These are phyloP conservation scores for Corythoichthys intestinalis DNA, from an alignment of 2,113 vertebrate species.

Conservation along the genomic window DNA sequence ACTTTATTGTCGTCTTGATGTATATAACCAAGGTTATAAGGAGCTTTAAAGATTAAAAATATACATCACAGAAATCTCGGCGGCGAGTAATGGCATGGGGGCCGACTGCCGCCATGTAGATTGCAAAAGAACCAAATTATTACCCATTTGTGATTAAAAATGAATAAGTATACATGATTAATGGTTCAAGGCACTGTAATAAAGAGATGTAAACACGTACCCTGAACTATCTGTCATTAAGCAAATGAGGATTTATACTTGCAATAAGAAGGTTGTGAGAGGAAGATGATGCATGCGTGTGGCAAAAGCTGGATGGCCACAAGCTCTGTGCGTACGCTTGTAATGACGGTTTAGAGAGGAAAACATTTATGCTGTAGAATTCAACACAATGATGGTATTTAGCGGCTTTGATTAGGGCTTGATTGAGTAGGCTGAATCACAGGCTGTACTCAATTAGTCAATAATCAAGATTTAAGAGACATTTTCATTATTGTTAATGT, in stretches of 20 bases:
- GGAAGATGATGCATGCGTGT: conserved; percentile 32
- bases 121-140: conserved; percentile 48
- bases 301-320: not conserved
- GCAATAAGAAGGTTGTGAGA: conserved; percentile 57
- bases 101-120: conserved; percentile 50
- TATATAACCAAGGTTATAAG: conserved; percentile 45
- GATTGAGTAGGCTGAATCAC: not conserved
- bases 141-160: conserved; percentile 53
- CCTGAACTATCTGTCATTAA: conserved; percentile 48
- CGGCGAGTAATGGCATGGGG: conserved; percentile 53
- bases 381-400: not conserved
- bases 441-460: not conserved
- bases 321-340: not conserved
- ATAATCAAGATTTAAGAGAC: not conserved
- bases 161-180: conserved; percentile 47
- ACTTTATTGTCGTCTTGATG: conserved; percentile 57
- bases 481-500: not conserved
- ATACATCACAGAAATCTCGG: conserved; percentile 54
- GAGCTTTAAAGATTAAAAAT: conserved; percentile 65
- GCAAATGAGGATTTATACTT: conserved; percentile 69
- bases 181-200: conserved; percentile 40
- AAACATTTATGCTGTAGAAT: conserved; percentile 2
- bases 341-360: conserved; percentile 40
- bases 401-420: not conserved
- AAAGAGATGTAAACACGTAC: conserved; percentile 63